phyloP scores from a whole-genome alignment of 2,113 vertebrate genomes.

The Symphodus melops region DNA sequence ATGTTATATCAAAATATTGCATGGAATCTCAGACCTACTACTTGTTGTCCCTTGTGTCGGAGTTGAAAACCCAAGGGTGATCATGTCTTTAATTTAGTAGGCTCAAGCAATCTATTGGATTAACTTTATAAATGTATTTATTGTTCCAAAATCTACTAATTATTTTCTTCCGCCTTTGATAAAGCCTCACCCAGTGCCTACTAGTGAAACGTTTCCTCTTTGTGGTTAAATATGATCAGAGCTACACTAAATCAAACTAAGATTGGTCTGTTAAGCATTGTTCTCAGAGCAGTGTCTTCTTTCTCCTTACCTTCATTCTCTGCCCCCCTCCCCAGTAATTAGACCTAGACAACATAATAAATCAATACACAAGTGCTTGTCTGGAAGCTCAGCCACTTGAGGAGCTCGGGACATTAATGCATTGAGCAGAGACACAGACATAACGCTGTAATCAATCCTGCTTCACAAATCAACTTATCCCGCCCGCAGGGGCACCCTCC shows the following conservation, averaged over 20 bases:
- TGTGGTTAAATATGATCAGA: conserved; percentile 24
- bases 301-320: conserved; percentile 8
- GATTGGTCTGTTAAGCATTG: background rate
- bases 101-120: too few relatives aligned
- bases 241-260: conserved; percentile 16
- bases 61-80: too few relatives aligned
- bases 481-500: conserved; percentile 13
- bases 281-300: conserved; percentile 31
- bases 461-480: conserved; percentile 77
- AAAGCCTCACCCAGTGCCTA: too few relatives aligned
- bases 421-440: conserved; percentile 75
- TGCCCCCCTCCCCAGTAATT: conserved; percentile 67
- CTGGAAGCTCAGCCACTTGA: conserved; percentile 72
- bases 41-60: too few relatives aligned
- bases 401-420: conserved; percentile 73
- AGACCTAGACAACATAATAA: conserved; percentile 73
- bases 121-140: too few relatives aligned
- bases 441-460: conserved; percentile 83
- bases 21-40: too few relatives aligned
- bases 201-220: background rate
- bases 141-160: too few relatives aligned
- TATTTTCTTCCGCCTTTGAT: too few relatives aligned
- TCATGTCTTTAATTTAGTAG: too few relatives aligned
- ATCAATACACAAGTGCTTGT: conserved; percentile 79
- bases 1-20: too few relatives aligned